A percentile compares a stretch with the other conserved stretches of the same genome.
These are phyloP conservation scores for Perccottus glenii DNA, from an alignment of 2,113 vertebrate species.

Conservation along the genomic window DNA sequence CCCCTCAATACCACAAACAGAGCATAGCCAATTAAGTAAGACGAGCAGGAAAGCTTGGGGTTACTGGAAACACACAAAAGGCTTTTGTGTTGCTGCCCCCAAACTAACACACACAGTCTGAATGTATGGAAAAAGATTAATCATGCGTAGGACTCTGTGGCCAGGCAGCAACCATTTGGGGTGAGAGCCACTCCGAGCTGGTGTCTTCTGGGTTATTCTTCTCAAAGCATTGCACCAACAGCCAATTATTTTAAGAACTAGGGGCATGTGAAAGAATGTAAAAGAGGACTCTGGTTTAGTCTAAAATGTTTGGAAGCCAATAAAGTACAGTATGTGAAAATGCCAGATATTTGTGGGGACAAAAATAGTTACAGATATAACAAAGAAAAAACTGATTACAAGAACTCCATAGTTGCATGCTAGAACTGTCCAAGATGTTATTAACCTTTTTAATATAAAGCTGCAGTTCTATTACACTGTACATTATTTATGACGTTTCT, in stretches of 20 bases:
- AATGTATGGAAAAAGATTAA: constrained; percentile 67
- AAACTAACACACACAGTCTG: constrained; percentile 57
- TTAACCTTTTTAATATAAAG: too few relatives aligned
- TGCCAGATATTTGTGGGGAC: constrained; percentile 4
- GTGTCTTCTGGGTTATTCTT: constrained; percentile 7
- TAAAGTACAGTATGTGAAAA: not conserved
- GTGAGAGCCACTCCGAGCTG: constrained; percentile 22
- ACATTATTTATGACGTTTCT: too few relatives aligned
- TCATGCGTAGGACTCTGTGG: constrained; percentile 54
- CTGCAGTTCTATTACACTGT: not conserved
- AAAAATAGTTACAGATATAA: constrained; percentile 40
- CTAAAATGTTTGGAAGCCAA: constrained; percentile 4
- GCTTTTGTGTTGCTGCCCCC: constrained; percentile 58
- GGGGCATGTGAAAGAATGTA: constrained; percentile 21
- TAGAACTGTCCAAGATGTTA: too few relatives aligned
- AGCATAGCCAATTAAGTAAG: constrained; percentile 74
- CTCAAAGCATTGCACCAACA: constrained; percentile 4
- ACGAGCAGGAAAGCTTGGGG: constrained; percentile 60
- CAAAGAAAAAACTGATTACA: not conserved
- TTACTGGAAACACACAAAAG: constrained; percentile 77
- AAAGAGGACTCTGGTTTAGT: not conserved
- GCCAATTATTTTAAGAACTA: constrained; percentile 26
- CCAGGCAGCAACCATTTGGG: constrained; percentile 11
- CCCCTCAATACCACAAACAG: constrained; percentile 60
- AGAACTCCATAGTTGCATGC: too few relatives aligned